Evolutionary conservation across 2,888 invertebrate species (phyloP), one percentile per base, ranked within the genome.

Genomic region (Cerastis rubricosa): DNA sequence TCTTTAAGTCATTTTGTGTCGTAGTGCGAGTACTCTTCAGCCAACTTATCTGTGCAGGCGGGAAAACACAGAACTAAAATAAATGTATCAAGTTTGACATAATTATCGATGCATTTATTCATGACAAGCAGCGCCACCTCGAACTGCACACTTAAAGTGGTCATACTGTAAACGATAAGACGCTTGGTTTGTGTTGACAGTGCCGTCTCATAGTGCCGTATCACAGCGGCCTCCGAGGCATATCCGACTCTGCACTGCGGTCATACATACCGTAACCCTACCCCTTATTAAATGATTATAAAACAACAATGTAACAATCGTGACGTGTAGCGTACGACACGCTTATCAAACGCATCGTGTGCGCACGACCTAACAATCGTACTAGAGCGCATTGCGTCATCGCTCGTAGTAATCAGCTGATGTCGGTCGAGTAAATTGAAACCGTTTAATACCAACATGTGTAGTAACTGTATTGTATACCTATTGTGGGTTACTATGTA

Each of bases 401-500:
- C 86, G 85, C 85, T 80, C 83, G 88, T 88, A 88, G 88, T 87
- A 88, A 88, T 88, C 88, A 88, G 88, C 88, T 88, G 88, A 85
- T 88, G 85, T 82, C 83, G 83, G 80, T 71, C 80, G 88, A 87
- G 88, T 88, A 86, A 88, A 88, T 88, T 87, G 88, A 88, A 86
- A 87, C 85, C 75, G 84, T 88, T 85, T 87, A 78, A 83, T 84
- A 87, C 84, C 81, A 85, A 88, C 85, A 83, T 77, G 63, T 80
- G 78, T 86, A 85, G 79, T 84, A 83, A 72, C 72, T 83, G 82
- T 83, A 81, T 77, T 77, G 84, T 83, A 83, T 84, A 79, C 82
- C 79, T 82, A 82, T 78, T 79, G 76, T 65, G 71, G 61, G 75
- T 78, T 69, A 51, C 73, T 79, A 68, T 70, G 67, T 78, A 67